These are phyloP conservation scores for Psilopogon haemacephalus DNA, from an alignment of 2,113 vertebrate genomes.

Conservation along the genomic window DNA sequence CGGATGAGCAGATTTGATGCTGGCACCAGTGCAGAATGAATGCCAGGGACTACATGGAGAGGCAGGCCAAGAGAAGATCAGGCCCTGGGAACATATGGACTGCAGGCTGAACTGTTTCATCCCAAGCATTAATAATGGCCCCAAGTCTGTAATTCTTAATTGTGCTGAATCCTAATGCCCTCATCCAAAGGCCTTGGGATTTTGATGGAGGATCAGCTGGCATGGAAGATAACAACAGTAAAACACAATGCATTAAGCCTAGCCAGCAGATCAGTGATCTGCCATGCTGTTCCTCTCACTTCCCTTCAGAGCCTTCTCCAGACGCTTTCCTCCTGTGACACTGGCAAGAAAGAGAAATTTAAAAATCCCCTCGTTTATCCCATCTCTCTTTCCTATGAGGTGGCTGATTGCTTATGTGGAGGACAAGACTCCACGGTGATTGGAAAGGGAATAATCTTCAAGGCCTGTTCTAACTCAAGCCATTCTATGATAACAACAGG, in stretches of 20 bases:
- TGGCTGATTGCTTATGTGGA: not conserved
- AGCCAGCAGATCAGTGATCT: conserved; percentile 19
- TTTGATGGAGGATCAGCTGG: conserved; percentile 41
- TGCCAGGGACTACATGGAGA: not conserved
- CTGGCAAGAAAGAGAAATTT: not conserved
- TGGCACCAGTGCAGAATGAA: conserved; percentile 50
- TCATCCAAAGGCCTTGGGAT: conserved; percentile 26
- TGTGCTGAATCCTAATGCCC: conserved; percentile 47
- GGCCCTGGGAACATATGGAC: conserved; percentile 55
- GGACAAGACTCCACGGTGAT: not conserved
- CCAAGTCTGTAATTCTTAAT: conserved; percentile 46
- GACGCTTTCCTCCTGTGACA: not conserved
- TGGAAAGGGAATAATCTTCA: not conserved
- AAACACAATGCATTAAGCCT: not conserved
- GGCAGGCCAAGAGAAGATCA: conserved; percentile 27
- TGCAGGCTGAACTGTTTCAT: conserved; percentile 47
- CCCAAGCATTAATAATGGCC: conserved; percentile 41
- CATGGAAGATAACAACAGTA: conserved; percentile 8
- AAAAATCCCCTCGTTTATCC: conserved; percentile 16
- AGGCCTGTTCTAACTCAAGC: too few relatives aligned
- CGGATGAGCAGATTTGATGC: conserved; percentile 19
- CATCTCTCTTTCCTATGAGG: not conserved
- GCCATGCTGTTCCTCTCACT: not conserved
- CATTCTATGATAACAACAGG: not conserved
- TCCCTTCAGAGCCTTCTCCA: conserved; percentile 25